Evolutionary conservation across 2,888 invertebrate genomes (phyloP), one percentile per base, ranked within the genome.

Genomic region (Drosophila demipolita): DNA sequence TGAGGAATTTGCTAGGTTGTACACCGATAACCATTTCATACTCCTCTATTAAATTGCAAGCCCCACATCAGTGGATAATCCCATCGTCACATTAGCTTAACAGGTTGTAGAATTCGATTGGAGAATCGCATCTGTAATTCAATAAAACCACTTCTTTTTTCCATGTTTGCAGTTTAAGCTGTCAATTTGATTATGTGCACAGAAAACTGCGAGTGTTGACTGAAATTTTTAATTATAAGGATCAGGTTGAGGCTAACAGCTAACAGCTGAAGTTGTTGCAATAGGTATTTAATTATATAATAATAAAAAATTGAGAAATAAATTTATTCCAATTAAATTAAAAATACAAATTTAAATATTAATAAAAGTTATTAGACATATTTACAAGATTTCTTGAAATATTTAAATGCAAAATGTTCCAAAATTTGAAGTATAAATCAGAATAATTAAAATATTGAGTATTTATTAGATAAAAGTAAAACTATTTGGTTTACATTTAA

Each of bases 71-170:
- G 48, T 68, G 57, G 2, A 1, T 23, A n/a, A 26, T 58, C 38
- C 29, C 23, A 52, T 71, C 40, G 58, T 26, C 23, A 63, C 42
- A 40, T 53, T 74, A 67, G 75, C 66, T 82, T 69, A 66, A 80
- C 58, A 65, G 65, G 49, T 35, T 80, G 63, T 38, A 38, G 63
- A 78, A 83, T 81, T 83, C 17, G 66, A 81, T 83, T 87, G 80
- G 55, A 53, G 71, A 65, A 66, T 69, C 35, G 49, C 32, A 45
- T 35, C 49, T 59, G 42, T 65, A 79, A 83, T 67, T 40, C 52
- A 70, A 70, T 80, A 67, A 67, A n/a, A 8, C 11, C n/a, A 5
- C 40, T 57, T 36, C 29, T 29, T 63, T 55, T 60, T 53, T 57
- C 11, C 65, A 33, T 17, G 20, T 38, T 29, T 29, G 26, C 54